phyloP scores from a whole-genome alignment of 2,888 invertebrate species.

The Mimachlamys varia region DNA sequence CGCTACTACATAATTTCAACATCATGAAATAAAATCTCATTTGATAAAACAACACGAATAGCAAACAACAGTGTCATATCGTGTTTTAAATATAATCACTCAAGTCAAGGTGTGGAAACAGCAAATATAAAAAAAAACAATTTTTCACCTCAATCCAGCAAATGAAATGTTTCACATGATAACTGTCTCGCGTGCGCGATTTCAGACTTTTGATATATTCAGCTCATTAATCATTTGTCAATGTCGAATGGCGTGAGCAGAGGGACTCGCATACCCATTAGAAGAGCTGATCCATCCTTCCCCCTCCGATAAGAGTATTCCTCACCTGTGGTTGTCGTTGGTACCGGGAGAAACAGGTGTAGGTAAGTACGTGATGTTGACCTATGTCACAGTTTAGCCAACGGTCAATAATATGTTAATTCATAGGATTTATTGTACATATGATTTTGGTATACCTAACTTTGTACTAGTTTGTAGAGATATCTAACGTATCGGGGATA shows the following conservation, averaged over 20 bases:
- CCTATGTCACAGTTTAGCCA: neutral
- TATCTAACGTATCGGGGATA: too few species aligned
- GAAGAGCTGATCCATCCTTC: neutral
- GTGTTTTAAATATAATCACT: neutral
- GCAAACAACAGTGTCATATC: neutral
- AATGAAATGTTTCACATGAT: neutral
- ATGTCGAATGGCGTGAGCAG: neutral
- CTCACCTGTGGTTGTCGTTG: neutral
- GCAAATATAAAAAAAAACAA: neutral
- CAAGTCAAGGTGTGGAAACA: neutral
- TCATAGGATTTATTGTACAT: neutral
- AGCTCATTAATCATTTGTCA: neutral
- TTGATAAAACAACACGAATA: neutral
- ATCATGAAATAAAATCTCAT: too few species aligned
- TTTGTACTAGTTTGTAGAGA: too few species aligned
- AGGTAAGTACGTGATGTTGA: neutral
- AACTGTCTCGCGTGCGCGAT: neutral
- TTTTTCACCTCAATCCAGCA: neutral
- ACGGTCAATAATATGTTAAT: neutral
- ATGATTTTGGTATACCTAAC: neutral
- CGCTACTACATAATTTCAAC: too few species aligned
- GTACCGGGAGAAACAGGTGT: neutral
- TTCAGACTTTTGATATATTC: neutral
- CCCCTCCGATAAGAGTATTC: neutral
- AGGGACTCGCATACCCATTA: neutral